Conservation (phyloP, 2,888 invertebrate genomes). For the Augochlorella aurata region DNA sequence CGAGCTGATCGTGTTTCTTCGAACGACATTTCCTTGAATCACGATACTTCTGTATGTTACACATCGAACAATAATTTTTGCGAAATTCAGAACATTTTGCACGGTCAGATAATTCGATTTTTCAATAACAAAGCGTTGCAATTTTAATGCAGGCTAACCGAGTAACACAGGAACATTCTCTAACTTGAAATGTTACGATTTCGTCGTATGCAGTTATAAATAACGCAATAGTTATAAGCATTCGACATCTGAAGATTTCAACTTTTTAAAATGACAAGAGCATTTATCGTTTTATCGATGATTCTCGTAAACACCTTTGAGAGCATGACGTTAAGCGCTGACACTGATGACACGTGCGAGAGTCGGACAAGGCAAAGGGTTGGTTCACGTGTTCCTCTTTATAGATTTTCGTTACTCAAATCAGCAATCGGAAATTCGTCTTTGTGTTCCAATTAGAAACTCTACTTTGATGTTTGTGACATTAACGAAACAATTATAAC, state of each 20-base stretch:
- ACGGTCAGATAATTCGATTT: background rate
- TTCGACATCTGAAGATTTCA: too few species aligned
- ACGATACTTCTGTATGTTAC: background rate
- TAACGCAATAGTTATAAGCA: too few species aligned
- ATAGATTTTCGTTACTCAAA: background rate
- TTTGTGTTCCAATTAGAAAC: background rate
- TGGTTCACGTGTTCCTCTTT: background rate
- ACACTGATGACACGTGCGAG: too few species aligned
- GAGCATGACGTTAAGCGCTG: too few species aligned
- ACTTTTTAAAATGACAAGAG: too few species aligned
- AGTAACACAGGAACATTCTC: too few species aligned
- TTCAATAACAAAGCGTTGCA: background rate
- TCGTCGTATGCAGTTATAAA: too few species aligned
- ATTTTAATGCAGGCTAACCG: background rate
- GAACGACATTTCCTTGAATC: conserved; percentile 23
- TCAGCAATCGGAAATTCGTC: background rate
- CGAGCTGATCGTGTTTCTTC: background rate
- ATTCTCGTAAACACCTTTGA: too few species aligned
- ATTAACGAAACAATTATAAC: background rate
- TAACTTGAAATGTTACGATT: too few species aligned
- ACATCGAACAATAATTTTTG: background rate
- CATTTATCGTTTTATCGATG: too few species aligned
- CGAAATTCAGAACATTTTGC: background rate
- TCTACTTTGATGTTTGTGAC: background rate
- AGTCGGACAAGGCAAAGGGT: too few species aligned